Percentiles rank a stretch among this genome's conserved stretches.
Evolutionary conservation across 1,140 invertebrate genomes (phyloP).

Genomic region (Lerema accius): DNA sequence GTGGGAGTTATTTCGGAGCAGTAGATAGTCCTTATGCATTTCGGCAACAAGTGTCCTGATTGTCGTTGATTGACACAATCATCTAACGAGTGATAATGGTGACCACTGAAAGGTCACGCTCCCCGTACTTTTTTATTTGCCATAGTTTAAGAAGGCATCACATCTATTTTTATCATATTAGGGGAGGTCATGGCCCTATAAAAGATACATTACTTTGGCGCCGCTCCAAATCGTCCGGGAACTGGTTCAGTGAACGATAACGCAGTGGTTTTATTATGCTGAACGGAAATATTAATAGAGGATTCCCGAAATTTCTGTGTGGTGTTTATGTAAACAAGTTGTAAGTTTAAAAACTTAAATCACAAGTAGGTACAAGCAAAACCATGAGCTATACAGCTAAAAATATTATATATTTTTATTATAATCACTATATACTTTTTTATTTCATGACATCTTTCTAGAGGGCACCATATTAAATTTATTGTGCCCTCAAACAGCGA

Average conservation of each 20-base stretch:
- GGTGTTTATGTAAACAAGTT: background rate
- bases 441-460: too few species aligned
- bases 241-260: conserved; percentile 24
- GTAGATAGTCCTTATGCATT: conserved; percentile 2
- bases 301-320: background rate
- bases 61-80: background rate
- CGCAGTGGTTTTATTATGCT: background rate
- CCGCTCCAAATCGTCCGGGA: conserved; percentile 11
- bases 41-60: background rate
- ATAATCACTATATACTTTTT: too few species aligned
- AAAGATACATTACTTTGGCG: conserved; percentile 20
- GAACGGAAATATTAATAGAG: conserved; percentile 3
- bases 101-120: background rate
- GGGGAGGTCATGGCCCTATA: conserved; percentile 31
- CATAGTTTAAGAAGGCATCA: background rate
- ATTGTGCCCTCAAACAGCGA: too few species aligned
- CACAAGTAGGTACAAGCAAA: too few species aligned
- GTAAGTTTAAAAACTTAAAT: too few species aligned
- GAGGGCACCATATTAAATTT: too few species aligned
- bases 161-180: conserved; percentile 14
- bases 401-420: too few species aligned
- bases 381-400: too few species aligned
- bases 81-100: background rate
- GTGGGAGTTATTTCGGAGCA: background rate
- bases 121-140: background rate